Conservation (phyloP, 2,888 invertebrate genomes). For the Notodromas monacha region DNA sequence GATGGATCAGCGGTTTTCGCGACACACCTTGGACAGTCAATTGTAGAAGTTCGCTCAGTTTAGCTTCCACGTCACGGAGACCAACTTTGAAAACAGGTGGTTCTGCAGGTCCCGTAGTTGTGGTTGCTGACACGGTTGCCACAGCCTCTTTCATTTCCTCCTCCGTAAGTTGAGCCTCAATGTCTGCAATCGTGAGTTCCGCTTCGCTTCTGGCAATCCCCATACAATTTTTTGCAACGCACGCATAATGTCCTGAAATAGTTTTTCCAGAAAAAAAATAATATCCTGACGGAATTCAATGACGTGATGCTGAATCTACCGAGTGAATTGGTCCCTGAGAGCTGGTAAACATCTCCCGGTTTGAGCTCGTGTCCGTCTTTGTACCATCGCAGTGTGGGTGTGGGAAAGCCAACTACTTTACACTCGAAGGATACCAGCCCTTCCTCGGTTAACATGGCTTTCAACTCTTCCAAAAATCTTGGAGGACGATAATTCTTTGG, state of each 20-base stretch:
- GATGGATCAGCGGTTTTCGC: no score
- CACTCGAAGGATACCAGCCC: slow-evolving; percentile 71
- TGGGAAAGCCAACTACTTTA: slow-evolving; percentile 67
- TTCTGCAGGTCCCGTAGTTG: no score
- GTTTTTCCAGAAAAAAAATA: background rate
- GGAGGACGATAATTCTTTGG: slow-evolving; percentile 66
- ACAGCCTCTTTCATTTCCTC: slow-evolving; percentile 1
- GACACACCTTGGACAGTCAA: no score
- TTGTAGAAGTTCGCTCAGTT: no score
- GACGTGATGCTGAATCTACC: no score
- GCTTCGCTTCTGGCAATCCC: slow-evolving; percentile 56
- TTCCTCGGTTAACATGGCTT: slow-evolving; percentile 61
- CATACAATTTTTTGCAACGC: slow-evolving; percentile 63
- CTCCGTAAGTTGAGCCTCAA: slow-evolving; percentile 22
- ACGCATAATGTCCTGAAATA: slow-evolving; percentile 37
- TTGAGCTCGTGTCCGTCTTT: slow-evolving; percentile 68
- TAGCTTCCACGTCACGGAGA: no score
- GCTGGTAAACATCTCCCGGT: slow-evolving; percentile 65
- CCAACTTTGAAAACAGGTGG: no score
- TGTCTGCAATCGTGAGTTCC: slow-evolving; percentile 58
- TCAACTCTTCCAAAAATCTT: slow-evolving; percentile 56
- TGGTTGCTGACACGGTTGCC: no score
- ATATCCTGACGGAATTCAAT: background rate
- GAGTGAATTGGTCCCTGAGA: slow-evolving; percentile 58
- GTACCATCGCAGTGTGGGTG: slow-evolving; percentile 55